phyloP scores from a whole-genome alignment of 2,888 invertebrate species.

The Drosophila mulleri region DNA sequence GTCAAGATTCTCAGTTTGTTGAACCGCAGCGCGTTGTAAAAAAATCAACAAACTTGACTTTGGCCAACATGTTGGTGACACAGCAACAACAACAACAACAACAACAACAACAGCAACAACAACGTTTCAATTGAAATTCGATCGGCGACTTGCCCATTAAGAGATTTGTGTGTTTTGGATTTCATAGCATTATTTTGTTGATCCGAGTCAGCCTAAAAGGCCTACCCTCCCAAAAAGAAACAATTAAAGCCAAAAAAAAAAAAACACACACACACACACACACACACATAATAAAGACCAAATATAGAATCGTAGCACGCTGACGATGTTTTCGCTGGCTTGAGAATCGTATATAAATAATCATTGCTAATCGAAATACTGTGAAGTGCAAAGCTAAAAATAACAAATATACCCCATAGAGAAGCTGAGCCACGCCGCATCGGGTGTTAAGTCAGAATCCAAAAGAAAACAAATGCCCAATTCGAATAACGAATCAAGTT shows the following conservation, averaged over 20 bases:
- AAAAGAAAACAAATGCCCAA: neutral
- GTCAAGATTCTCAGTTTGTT: slow-evolving; percentile 59
- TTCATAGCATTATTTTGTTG: slow-evolving; percentile 28
- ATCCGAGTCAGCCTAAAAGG: slow-evolving; percentile 51
- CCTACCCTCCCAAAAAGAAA: slow-evolving; percentile 1
- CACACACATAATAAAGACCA: slow-evolving; percentile 26
- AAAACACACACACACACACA: too few species aligned
- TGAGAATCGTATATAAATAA: slow-evolving; percentile 2
- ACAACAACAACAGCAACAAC: neutral
- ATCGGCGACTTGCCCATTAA: slow-evolving; percentile 45
- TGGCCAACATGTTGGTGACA: slow-evolving; percentile 8
- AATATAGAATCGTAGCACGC: slow-evolving; percentile 28
- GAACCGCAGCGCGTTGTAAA: slow-evolving; percentile 40
- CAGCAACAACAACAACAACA: neutral
- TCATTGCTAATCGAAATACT: slow-evolving; percentile 4
- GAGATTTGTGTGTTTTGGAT: slow-evolving; percentile 40
- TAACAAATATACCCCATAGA: neutral
- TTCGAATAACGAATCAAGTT: slow-evolving; percentile 33
- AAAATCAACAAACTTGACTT: slow-evolving; percentile 20
- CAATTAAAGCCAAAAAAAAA: neutral
- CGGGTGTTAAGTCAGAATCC: neutral
- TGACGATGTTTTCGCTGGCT: neutral
- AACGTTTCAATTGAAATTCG: slow-evolving; percentile 49
- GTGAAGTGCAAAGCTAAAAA: slow-evolving; percentile 5
- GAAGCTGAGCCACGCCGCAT: neutral